These are phyloP conservation scores for Casuarius casuarius DNA, from an alignment of 2,113 vertebrate genomes.

Conservation along the genomic window DNA sequence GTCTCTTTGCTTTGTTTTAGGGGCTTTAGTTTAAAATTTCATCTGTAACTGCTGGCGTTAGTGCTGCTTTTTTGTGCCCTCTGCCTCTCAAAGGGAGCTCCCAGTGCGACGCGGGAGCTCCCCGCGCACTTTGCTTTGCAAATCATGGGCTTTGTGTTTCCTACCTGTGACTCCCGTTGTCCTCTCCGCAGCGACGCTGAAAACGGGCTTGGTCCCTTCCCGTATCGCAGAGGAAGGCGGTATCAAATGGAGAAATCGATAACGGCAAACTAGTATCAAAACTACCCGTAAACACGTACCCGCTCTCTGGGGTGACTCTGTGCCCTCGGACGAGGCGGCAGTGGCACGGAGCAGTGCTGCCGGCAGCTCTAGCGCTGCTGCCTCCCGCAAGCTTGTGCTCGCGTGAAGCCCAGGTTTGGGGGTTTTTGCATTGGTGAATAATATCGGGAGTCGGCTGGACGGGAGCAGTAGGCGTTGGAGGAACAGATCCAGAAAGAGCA, in stretches of 20 bases:
- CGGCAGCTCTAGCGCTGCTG: background rate
- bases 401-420: no score
- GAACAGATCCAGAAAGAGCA: background rate
- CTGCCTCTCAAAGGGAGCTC: background rate
- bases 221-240: background rate
- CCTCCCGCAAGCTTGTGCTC: no score
- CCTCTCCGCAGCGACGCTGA: background rate
- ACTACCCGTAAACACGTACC: rapidly evolving
- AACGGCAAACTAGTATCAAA: background rate
- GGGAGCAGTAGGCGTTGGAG: background rate
- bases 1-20: background rate
- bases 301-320: background rate
- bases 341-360: background rate
- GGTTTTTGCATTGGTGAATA: no score
- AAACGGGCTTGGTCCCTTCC: background rate
- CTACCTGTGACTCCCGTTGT: background rate
- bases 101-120: background rate
- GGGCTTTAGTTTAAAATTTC: background rate
- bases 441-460: background rate
- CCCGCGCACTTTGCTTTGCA: background rate
- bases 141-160: background rate
- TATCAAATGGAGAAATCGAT: background rate
- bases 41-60: background rate
- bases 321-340: conserved; percentile 1
- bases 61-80: background rate